These are phyloP conservation scores for Flabesymbios commensalis DNA, from an alignment of 2,888 invertebrate genomes.

Conservation along the genomic window DNA sequence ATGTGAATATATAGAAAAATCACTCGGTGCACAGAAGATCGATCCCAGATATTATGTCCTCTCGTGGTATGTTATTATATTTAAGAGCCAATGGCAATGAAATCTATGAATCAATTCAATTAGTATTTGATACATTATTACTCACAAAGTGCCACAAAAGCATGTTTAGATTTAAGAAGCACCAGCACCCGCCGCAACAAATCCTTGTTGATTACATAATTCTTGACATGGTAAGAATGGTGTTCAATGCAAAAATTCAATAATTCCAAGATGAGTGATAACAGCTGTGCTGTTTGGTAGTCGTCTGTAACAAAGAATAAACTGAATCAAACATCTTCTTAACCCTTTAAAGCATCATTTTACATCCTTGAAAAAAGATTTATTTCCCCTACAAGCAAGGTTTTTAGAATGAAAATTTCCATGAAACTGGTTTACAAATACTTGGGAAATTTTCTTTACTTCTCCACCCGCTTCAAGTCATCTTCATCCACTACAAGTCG, in stretches of 20 bases:
- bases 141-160: slow-evolving; percentile 89
- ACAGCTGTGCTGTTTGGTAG: slow-evolving; percentile 92
- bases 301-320: slow-evolving; percentile 71
- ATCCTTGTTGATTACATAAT: slow-evolving; percentile 96
- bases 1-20: too few species aligned
- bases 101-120: too few species aligned
- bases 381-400: not conserved
- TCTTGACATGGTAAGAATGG: slow-evolving; percentile 98
- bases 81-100: too few species aligned
- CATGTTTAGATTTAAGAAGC: slow-evolving; percentile 94
- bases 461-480: too few species aligned
- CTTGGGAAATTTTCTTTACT: too few species aligned
- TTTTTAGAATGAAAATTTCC: not conserved
- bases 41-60: too few species aligned
- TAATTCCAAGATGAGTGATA: slow-evolving; percentile 92
- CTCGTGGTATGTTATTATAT: too few species aligned
- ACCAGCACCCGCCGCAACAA: slow-evolving; percentile 91
- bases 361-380: too few species aligned
- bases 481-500: too few species aligned
- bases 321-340: not conserved
- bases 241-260: slow-evolving; percentile 98
- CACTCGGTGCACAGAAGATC: too few species aligned
- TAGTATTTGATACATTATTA: too few species aligned
- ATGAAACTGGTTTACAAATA: not conserved
- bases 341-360: too few species aligned